Conservation (phyloP, 2,888 invertebrate genomes). For the Machimus atricapillus region DNA sequence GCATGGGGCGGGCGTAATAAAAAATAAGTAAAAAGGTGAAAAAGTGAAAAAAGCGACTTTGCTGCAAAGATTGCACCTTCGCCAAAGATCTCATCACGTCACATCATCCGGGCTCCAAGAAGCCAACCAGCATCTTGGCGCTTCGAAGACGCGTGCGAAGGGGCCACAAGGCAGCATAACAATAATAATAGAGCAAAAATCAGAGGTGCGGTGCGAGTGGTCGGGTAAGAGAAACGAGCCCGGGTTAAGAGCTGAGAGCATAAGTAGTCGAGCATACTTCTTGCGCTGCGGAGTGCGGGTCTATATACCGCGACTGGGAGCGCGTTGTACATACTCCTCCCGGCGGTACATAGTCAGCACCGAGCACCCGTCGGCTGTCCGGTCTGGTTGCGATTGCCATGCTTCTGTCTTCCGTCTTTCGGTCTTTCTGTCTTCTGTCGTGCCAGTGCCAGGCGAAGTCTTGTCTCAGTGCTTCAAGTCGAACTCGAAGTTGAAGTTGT, state of each 20-base stretch:
- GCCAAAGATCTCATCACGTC: neutral
- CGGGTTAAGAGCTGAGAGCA: neutral
- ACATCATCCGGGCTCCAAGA: neutral
- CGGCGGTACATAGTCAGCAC: neutral
- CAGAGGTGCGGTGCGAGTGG: neutral
- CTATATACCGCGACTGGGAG: neutral
- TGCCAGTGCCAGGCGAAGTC: neutral
- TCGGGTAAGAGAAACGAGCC: neutral
- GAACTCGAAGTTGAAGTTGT: no score
- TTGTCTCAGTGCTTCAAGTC: neutral
- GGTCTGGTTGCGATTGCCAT: neutral
- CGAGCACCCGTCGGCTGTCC: neutral
- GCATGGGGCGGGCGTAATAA: neutral
- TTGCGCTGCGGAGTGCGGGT: neutral
- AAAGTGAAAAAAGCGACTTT: neutral
- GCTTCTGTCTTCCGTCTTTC: neutral
- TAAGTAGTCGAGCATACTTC: neutral
- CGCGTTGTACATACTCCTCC: neutral
- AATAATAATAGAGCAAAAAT: neutral
- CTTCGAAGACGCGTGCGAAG: neutral
- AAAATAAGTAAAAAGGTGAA: no score
- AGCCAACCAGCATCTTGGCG: neutral
- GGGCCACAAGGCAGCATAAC: neutral
- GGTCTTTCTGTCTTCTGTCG: neutral
- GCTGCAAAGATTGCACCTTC: neutral